phyloP scores from a whole-genome alignment of 2,888 invertebrate genomes.

The Drosophila incognita region DNA sequence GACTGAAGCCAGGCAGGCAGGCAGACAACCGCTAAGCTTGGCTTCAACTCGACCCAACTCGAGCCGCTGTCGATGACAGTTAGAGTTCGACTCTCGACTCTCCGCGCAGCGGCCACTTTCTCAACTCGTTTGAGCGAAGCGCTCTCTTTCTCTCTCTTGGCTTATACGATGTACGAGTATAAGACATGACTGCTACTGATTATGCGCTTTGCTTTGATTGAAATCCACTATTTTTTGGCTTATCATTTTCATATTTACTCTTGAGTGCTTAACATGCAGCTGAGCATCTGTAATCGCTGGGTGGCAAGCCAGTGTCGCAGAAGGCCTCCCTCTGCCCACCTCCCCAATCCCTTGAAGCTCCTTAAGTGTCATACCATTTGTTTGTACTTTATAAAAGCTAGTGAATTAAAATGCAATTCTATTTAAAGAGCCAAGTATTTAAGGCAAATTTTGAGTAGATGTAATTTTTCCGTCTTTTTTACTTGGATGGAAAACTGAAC shows the following conservation, averaged over 20 bases:
- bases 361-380: not conserved
- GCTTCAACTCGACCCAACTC: conserved; percentile 35
- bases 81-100: conserved; percentile 29
- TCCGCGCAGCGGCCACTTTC: conserved; percentile 34
- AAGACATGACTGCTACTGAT: conserved; percentile 17
- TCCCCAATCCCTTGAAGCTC: conserved; percentile 4
- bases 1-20: conserved; percentile 49
- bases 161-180: conserved; percentile 12
- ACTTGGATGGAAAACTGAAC: not conserved
- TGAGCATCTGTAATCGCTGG: conserved; percentile 62
- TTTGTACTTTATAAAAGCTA: not conserved
- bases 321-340: conserved; percentile 18
- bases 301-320: conserved; percentile 63
- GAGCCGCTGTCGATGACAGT: conserved; percentile 33
- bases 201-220: not conserved
- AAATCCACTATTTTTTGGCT: not conserved
- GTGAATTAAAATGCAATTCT: not conserved
- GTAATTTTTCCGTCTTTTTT: not conserved
- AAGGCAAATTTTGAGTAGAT: not conserved
- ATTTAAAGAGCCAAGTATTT: not conserved
- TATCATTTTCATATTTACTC: conserved; percentile 17
- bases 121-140: conserved; percentile 28
- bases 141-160: conserved; percentile 27
- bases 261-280: conserved; percentile 9
- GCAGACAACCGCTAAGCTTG: conserved; percentile 44